Evolutionary conservation across 2,113 vertebrate genomes (phyloP), one percentile per base, ranked within the genome.

Genomic region (Eurypyga helias): DNA sequence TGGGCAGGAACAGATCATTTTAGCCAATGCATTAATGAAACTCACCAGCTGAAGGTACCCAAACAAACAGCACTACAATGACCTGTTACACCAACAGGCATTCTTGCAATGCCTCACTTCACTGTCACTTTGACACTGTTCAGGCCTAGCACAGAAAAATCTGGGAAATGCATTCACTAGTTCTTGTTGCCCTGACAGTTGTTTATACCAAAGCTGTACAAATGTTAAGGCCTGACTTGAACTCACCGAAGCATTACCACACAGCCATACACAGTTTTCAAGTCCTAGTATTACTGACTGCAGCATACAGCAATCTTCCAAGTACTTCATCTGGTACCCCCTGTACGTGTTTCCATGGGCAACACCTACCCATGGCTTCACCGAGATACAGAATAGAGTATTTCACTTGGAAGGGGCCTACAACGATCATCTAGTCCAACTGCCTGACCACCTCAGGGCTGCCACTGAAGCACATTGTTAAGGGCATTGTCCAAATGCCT

Each of bases 331-430:
- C 9, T 57, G 34, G 13, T 52, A 69, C 9, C 87, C 55, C 31
- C 28, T 28, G 18, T 4, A 29, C 2, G 0, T 2, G 26, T n/a
- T 79, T 55, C 66, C 61, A 61, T 0, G 0, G 43, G 70, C 54
- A 90, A 36, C 43, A 33, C 0, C 1, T 5, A 41, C 25, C 31
- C 1, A 0, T 11, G 51, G 25, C 20, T 78, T 41, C 51, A 41
- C 61, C 2, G 4, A 66, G 13, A 6, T 45, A 45, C 45, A 45
- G 45, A 45, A 45, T 16, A 45, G 45, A 45, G 15, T 45, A 45
- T 45, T 45, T 45, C 45, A 45, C 14, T 45, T 45, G 45, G 45
- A 45, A 45, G 45, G 45, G 45, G 17, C 45, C 45, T 45, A 45
- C 45, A 45, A 17, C 45, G 17, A 45, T 45, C 45, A 45, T 45